These are phyloP conservation scores for Mythimna impura DNA, from an alignment of 2,888 invertebrate genomes.

Conservation along the genomic window DNA sequence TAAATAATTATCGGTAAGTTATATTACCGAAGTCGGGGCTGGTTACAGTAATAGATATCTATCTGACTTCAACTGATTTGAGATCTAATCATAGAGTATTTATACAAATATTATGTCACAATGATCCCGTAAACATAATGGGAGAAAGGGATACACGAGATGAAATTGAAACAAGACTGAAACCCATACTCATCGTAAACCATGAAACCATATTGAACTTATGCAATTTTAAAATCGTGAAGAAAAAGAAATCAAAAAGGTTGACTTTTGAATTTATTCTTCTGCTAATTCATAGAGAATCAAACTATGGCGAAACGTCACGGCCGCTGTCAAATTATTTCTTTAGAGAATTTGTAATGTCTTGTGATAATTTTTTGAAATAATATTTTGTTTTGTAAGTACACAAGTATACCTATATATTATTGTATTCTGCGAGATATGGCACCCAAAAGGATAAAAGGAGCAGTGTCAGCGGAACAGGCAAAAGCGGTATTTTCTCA, in stretches of 20 bases:
- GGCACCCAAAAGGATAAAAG: conserved; percentile 82
- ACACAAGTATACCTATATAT: neutral
- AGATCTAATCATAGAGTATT: neutral
- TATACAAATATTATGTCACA: neutral
- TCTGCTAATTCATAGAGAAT: neutral
- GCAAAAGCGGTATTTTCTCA: conserved; percentile 87
- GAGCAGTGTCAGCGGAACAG: conserved; percentile 60
- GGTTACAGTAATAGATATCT: neutral
- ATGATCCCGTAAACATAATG: neutral
- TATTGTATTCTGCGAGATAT: conserved; percentile 66
- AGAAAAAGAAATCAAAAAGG: neutral
- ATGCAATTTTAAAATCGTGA: neutral
- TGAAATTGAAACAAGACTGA: neutral
- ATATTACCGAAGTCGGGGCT: too few relatives aligned
- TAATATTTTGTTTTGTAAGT: conserved; percentile 15
- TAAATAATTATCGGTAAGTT: too few relatives aligned
- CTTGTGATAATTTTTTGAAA: conserved; percentile 19
- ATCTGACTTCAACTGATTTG: neutral
- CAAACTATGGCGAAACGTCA: conserved; percentile 13
- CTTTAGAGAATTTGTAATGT: conserved; percentile 5
- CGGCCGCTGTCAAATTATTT: neutral
- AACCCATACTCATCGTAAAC: neutral
- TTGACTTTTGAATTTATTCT: neutral
- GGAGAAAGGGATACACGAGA: neutral
- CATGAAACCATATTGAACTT: neutral